Evolutionary conservation across 2,888 invertebrate genomes (phyloP), one percentile per base, ranked within the genome.

Genomic region (Drosophila mercatorum): DNA sequence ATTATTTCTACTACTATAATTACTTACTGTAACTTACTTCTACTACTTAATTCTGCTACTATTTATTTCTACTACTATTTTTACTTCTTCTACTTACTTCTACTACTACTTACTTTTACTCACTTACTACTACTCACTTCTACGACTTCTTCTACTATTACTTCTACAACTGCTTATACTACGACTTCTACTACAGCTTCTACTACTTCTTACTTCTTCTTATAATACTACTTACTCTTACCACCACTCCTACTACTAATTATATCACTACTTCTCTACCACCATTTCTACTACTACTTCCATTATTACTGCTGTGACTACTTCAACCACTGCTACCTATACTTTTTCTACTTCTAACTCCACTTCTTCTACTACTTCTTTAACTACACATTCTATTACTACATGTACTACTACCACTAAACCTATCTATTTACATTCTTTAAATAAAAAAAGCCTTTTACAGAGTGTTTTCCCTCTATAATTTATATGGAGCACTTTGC

Each of bases 401-500:
- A 34, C 31, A 31, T 31, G 22, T 28, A 11, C 12, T 2, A 3
- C 7, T 7, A 11, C 1, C 6, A 17, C 4, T 17, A 11, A 34
- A 3, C 17, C n/a, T 12, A 14, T 26, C 22, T 38, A 22, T 38
- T 22, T 26, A 5, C 22, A 38, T 52, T 53, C 14, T 53, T 53
- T 22, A 36, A 36, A 22, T 22, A 22, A 22, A 22, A 22, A 51
- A 26, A 17, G 5, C 3, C 41, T 38, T 26, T 55, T 31, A 17
- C 41, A 17, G 17, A 22, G 22, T 36, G 22, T 44, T 36, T 14
- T 44, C 10, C n/a, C n/a, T n/a, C 26, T 17, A 11, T 22, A 31
- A 31, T 12, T 36, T 61, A 22, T 60, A 5, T 55, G 7, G n/a
- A 40, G 34, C 22, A 62, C 38, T 22, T 49, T 70, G 31, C 28